phyloP scores from a whole-genome alignment of 2,888 invertebrate genomes.

The Drosophila birchii region DNA sequence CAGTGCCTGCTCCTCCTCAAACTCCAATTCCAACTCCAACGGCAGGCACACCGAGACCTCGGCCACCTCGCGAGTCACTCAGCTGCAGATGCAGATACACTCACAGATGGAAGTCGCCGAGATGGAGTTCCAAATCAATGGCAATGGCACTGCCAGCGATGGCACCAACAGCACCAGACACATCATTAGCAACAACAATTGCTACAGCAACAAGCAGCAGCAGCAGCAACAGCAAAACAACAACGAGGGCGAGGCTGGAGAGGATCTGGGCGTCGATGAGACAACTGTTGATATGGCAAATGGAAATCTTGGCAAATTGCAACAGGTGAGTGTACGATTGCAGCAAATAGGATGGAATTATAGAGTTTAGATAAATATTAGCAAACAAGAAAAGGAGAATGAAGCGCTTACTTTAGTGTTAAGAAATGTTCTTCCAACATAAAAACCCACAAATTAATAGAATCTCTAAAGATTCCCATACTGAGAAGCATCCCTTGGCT shows the following conservation, averaged over 20 bases:
- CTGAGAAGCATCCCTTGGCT: constrained; percentile 10
- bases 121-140: constrained; percentile 81
- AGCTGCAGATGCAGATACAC: constrained; percentile 78
- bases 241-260: constrained; percentile 46
- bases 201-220: constrained; percentile 60
- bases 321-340: constrained; percentile 70
- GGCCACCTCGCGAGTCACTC: constrained; percentile 78
- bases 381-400: no score
- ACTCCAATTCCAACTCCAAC: constrained; percentile 76
- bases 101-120: constrained; percentile 62
- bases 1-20: constrained; percentile 78
- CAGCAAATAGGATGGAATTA: background rate
- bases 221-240: constrained; percentile 61
- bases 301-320: constrained; percentile 65
- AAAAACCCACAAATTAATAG: background rate
- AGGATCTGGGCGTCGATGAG: constrained; percentile 54
- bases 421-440: no score
- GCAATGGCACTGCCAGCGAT: constrained; percentile 52
- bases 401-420: no score
- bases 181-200: constrained; percentile 77
- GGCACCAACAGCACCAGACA: constrained; percentile 53
- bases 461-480: background rate
- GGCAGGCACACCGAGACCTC: constrained; percentile 74
- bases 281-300: constrained; percentile 67
- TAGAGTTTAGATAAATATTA: background rate